Evolutionary conservation across 2,888 invertebrate species (phyloP), one percentile per base, ranked within the genome.

Genomic region (Chirona hameri): DNA sequence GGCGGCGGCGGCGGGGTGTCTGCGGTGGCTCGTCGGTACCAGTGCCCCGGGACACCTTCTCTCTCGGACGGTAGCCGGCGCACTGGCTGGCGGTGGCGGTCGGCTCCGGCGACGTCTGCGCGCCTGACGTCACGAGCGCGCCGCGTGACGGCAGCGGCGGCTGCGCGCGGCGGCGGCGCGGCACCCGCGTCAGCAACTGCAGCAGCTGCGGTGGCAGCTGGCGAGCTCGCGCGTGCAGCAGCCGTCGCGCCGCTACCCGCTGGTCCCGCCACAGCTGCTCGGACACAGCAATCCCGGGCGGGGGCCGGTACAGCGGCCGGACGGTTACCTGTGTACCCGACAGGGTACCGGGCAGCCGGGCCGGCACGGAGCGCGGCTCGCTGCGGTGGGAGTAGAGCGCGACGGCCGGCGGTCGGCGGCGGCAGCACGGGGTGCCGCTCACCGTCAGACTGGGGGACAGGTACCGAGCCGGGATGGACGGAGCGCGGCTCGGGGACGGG

Each of bases 401-500:
- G 46, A 0, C n/a, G 76, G 46, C 46, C 46, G 18, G 72, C 27
- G 69, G 69, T 9, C 69, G 72, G 9, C 76, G 76, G 10, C 76
- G 46, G 76, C 39, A 5, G 76, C 76, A 76, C 39, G 9, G 21
- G 1, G 76, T 76, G 24, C 76, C 76, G 76, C 76, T 39, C 24
- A 76, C 46, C 39, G 39, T 46, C 24, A 76, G 76, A 39, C 76
- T 46, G 76, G 76, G 46, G 10, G 39, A 12, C 46, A 24, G 76
- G 76, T 76, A 76, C 21, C 46, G 76, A 18, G 76, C 76, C 24
- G 76, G 76, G 21, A 76, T 76, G 46, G 76, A 76, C 9, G 46
- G 39, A 5, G 24, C 46, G 24, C 72, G 24, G 72, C 31, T 21
- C 18, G 72, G 15, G n/a, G n/a, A 27, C 65, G 27, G 65, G 27